Base-by-base conservation (phyloP, 2,888 invertebrate genomes). In the Drosophila formosana region DNA sequence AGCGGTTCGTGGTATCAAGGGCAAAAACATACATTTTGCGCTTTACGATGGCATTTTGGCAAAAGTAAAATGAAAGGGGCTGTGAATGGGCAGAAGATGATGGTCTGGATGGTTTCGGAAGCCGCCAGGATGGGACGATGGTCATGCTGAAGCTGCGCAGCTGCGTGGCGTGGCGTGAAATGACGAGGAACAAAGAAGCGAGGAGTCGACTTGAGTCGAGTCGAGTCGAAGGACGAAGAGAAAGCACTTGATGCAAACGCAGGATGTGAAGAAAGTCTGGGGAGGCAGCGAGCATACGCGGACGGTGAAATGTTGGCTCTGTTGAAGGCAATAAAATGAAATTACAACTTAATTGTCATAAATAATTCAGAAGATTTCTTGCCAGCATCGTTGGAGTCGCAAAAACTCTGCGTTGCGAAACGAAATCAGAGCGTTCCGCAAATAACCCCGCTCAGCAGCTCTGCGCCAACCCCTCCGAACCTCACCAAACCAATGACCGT, bases 271-370 rank as follows among this genome's bases (percentile, higher is more conserved):
- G 37, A 30, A n/a, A 18, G 50, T 34, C 0, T 4, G 39, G 4
- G 52, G 53, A 5, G 32, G 56, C 37, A 41, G 57, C 50, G 60
- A 56, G 65, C 53, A 63, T 51, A 68, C 68, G 78, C 60, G 69
- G 53, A 78, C 80, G 81, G 70, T 80, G 69, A 78, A 79, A 80
- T 80, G 80, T 80, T 80, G 75, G 77, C 74, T 69, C 67, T 72
- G 80, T 71, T 70, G 81, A 78, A 73, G 80, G 79, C 78, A 80
- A 83, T 85, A 85, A 86, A 81, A 85, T 81, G 79, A 82, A 85
- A 86, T 83, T 85, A 86, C 81, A 81, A 79, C 85, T 85, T 86
- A 83, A 85, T 81, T 85, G 85, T 83, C 82, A 85, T 82, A 85
- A 85, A 85, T 85, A 85, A 79, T 79, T 84, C 82, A 85, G 75